A percentile compares a stretch with the other conserved stretches of the same genome.
These are phyloP conservation scores for Aspidiotus destructor DNA, from an alignment of 2,888 invertebrate species.

Conservation along the genomic window DNA sequence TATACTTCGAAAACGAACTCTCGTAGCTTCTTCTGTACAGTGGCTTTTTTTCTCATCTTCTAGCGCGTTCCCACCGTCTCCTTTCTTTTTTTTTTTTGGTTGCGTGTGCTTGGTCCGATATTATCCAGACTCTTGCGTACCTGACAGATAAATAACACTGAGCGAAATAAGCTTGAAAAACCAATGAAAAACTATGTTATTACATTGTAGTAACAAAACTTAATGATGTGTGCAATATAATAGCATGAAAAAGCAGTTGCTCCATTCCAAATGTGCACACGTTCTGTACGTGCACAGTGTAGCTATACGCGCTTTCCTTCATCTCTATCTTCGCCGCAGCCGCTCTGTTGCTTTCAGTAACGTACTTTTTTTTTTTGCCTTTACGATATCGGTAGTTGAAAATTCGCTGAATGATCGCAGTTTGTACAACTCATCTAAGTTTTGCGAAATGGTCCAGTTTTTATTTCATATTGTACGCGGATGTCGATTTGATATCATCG, in stretches of 20 bases:
- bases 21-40: too few species aligned
- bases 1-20: too few species aligned
- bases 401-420: too few species aligned
- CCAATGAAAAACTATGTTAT: conserved; percentile 28
- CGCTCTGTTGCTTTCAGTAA: too few species aligned
- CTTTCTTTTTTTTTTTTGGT: conserved; percentile 7
- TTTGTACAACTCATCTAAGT: too few species aligned
- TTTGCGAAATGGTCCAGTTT: too few species aligned
- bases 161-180: conserved; percentile 16
- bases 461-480: too few species aligned
- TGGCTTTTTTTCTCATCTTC: background rate
- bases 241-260: conserved; percentile 23
- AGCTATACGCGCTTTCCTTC: background rate
- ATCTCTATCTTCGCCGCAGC: background rate
- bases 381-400: too few species aligned
- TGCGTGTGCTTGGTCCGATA: conserved; percentile 5
- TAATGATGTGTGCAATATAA: conserved; percentile 28
- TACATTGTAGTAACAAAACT: conserved; percentile 24
- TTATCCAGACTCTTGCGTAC: conserved; percentile 16
- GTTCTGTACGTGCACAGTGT: too few species aligned
- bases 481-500: too few species aligned
- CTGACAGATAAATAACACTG: conserved; percentile 24
- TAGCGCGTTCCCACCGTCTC: background rate
- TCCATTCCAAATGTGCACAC: conserved; percentile 7
- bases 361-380: too few species aligned